Evolutionary conservation across 2,113 vertebrate genomes (phyloP).

Genomic region (Leptodactylus fuscus): DNA sequence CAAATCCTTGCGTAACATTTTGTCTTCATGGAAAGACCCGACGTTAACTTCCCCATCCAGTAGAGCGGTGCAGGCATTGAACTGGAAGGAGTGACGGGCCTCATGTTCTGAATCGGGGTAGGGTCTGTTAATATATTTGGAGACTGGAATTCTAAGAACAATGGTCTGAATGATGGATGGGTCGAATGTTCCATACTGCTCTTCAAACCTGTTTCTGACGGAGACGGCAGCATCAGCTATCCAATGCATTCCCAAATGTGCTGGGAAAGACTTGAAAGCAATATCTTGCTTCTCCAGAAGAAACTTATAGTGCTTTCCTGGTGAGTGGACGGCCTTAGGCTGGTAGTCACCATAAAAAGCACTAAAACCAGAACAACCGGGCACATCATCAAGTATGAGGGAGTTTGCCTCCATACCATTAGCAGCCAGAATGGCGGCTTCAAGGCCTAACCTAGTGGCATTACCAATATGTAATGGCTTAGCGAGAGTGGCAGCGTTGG

Average conservation of each 20-base stretch:
- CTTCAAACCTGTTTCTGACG: constrained; percentile 77
- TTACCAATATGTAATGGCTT: constrained; percentile 87
- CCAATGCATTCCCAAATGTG: constrained; percentile 92
- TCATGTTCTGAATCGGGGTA: constrained; percentile 86
- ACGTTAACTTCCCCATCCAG: constrained; percentile 82
- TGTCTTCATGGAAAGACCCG: constrained; percentile 73
- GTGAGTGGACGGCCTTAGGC: constrained; percentile 69
- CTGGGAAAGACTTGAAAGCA: constrained; percentile 87
- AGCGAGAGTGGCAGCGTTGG: constrained; percentile 87
- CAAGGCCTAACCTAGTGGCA: constrained; percentile 82
- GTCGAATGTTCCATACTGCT: constrained; percentile 67
- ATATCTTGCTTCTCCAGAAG: constrained; percentile 87
- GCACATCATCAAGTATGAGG: constrained; percentile 77
- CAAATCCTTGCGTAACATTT: constrained; percentile 76
- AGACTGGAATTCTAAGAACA: constrained; percentile 80
- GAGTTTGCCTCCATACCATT: constrained; percentile 81
- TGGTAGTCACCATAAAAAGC: constrained; percentile 84
- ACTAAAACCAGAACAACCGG: constrained; percentile 82
- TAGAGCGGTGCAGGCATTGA: constrained; percentile 82
- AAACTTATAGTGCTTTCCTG: constrained; percentile 70
- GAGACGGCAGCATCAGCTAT: constrained; percentile 82
- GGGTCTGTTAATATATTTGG: constrained; percentile 88
- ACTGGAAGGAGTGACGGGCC: constrained; percentile 90
- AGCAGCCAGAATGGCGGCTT: constrained; percentile 84
- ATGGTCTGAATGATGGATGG: constrained; percentile 76